Evolutionary conservation across 2,888 invertebrate genomes (phyloP), one percentile per base, ranked within the genome.

Genomic region (Campoletis raptor): DNA sequence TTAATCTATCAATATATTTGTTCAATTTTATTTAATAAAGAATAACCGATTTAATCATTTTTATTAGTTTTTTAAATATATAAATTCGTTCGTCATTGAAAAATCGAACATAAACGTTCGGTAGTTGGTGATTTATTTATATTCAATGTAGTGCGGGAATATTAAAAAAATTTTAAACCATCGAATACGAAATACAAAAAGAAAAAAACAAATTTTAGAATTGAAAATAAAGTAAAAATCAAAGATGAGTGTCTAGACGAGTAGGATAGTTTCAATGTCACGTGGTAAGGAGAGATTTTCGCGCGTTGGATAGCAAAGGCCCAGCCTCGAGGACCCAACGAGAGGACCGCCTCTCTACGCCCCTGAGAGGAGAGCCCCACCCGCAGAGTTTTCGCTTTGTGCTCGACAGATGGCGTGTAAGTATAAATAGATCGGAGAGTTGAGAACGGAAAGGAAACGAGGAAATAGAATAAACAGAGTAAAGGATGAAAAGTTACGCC

Each of bases 341-440:
- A 80, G 89, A 90, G 92, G 90, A 92, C 90, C 92, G 92, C 92
- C 92, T 92, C 92, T 84, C 90, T 92, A 92, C 92, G 92, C 92
- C 92, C 92, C 92, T 92, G 92, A 81, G 69, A 66, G 42, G 45
- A 57, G 85, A 87, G 90, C 91, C 91, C 91, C 91, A 90, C 90
- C 92, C 91, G 90, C 88, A 84, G 72, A 64, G 74, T 37, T 61
- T 69, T 42, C 40, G 8, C 24, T 40, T 48, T 18, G 70, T 21
- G 24, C 12, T 36, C 74, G 54, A 8, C 52, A 81, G 74, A 73
- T 74, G 72, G 74, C 54, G 81, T 40, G 10, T 15, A 24, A 21
- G 36, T 45, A 30, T 30, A 42, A n/a, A 36, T 61, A 52, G 10
- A 67, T 36, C 36, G 45, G 30, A 12, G 9, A 42, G 30, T 8